Evolutionary conservation across 2,113 vertebrate genomes (phyloP).

Genomic region (Sander vitreus): DNA sequence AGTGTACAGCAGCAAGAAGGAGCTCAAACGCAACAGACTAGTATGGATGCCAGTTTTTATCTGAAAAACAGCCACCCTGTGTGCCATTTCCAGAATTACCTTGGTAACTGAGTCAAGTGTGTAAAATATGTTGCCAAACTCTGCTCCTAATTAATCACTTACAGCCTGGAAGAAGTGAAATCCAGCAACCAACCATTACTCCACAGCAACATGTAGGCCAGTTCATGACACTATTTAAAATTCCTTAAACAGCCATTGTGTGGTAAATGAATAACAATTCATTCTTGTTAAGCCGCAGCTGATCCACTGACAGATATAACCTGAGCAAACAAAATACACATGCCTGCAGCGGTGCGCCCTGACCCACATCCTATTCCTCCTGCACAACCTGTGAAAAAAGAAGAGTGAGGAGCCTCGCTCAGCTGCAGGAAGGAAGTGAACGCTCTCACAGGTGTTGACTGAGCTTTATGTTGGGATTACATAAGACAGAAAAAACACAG

Average conservation of each 20-base stretch:
- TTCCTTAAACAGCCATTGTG: slow-evolving; percentile 41
- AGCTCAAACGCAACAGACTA: slow-evolving; percentile 12
- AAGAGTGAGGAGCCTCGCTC: not conserved
- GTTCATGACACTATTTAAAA: slow-evolving; percentile 48
- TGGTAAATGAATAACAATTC: slow-evolving; percentile 34
- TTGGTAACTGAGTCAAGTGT: slow-evolving; percentile 35
- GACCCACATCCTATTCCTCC: slow-evolving; percentile 71
- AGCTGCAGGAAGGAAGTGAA: slow-evolving; percentile 51
- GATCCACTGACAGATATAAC: slow-evolving; percentile 61
- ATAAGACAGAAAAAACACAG: slow-evolving; percentile 30
- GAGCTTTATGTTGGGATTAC: slow-evolving; percentile 42
- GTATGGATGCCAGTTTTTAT: slow-evolving; percentile 27
- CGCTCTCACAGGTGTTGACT: slow-evolving; percentile 61
- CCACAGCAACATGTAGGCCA: slow-evolving; percentile 36
- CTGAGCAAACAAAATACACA: slow-evolving; percentile 59
- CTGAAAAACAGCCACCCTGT: slow-evolving; percentile 49
- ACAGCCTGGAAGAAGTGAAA: slow-evolving; percentile 42
- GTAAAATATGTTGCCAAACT: slow-evolving; percentile 50
- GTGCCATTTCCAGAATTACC: slow-evolving; percentile 53
- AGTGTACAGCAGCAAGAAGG: slow-evolving; percentile 30
- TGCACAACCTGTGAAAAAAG: slow-evolving; percentile 52
- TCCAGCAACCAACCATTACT: slow-evolving; percentile 21
- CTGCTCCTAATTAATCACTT: slow-evolving; percentile 48
- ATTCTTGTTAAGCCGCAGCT: slow-evolving; percentile 53
- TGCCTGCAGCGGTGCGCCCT: slow-evolving; percentile 30